Evolutionary conservation across 2,113 vertebrate species (phyloP).

Genomic region (Tragelaphus buxtoni): DNA sequence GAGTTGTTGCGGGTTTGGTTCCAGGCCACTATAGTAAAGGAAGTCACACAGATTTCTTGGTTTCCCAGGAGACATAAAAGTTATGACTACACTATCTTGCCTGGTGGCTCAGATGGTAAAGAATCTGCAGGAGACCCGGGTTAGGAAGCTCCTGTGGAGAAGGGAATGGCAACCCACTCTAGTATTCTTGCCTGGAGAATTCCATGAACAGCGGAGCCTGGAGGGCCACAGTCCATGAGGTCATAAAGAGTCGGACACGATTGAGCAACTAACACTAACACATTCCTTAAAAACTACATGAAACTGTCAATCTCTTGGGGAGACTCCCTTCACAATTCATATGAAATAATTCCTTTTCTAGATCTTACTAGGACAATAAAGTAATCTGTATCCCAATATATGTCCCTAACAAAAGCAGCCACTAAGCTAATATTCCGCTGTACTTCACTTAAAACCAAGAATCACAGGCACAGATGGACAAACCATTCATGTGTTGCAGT

Average conservation of each 20-base stretch:
- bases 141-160: not conserved
- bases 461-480: not conserved
- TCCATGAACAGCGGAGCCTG: not conserved
- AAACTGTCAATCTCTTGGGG: not conserved
- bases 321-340: not conserved
- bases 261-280: not conserved
- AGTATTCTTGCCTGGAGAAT: not conserved
- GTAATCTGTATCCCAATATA: not conserved
- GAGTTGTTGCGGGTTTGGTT: not conserved
- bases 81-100: not conserved
- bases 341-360: not conserved
- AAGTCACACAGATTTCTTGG: not conserved
- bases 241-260: not conserved
- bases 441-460: slow-evolving; percentile 2
- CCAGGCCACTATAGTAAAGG: not conserved
- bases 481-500: not conserved
- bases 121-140: not conserved
- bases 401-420: not conserved
- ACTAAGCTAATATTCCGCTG: not conserved
- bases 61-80: not conserved
- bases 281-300: not conserved
- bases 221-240: not conserved
- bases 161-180: not conserved
- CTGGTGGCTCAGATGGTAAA: not conserved
- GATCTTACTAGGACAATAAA: not conserved